Evolutionary conservation across 2,888 invertebrate genomes (phyloP).

Genomic region (Julus scanicus): DNA sequence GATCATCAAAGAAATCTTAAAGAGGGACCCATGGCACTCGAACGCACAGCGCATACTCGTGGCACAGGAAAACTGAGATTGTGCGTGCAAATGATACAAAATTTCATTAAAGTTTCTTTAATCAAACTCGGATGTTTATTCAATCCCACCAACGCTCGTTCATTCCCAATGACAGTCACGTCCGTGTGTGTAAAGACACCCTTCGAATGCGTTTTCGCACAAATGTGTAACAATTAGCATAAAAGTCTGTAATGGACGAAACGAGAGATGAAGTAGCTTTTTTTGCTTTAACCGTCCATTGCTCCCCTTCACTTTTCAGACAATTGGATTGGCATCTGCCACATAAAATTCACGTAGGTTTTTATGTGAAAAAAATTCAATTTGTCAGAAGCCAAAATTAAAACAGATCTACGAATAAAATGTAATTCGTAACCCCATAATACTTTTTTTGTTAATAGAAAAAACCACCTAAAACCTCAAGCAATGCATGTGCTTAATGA

Average conservation of each 20-base stretch:
- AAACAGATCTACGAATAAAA: not conserved
- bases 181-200: not conserved
- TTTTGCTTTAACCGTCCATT: no score
- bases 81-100: not conserved
- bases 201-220: not conserved
- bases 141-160: not conserved
- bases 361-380: not conserved
- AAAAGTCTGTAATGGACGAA: not conserved
- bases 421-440: not conserved
- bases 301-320: not conserved
- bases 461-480: not conserved
- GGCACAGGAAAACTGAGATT: not conserved
- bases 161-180: not conserved
- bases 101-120: not conserved
- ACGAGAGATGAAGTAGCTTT: not conserved
- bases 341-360: not conserved
- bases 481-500: not conserved
- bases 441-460: not conserved
- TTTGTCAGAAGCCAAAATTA: not conserved
- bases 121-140: slow-evolving; percentile 9
- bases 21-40: not conserved
- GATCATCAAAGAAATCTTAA: not conserved
- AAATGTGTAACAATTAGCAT: slow-evolving; percentile 19
- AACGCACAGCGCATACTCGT: not conserved
- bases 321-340: not conserved